phyloP scores from a whole-genome alignment of 2,113 vertebrate genomes.

The Cinclus mexicanus region DNA sequence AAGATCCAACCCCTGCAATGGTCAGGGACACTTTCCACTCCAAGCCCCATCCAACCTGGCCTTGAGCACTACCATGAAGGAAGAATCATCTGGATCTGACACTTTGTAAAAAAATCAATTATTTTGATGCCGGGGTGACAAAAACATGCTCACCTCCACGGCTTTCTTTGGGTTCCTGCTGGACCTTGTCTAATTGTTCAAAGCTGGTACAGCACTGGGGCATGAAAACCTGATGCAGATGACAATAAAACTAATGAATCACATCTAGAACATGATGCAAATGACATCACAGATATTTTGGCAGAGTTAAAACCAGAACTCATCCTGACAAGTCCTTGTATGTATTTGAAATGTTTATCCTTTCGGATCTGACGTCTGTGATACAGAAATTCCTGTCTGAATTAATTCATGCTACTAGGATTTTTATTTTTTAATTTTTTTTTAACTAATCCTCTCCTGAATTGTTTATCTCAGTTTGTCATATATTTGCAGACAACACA shows the following conservation, averaged over 20 bases:
- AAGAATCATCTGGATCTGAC: neutral
- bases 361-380: neutral
- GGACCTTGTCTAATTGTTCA: neutral
- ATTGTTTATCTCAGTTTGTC: neutral
- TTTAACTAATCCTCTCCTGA: neutral
- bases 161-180: neutral
- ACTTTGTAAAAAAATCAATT: neutral
- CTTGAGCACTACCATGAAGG: neutral
- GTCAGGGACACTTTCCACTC: neutral
- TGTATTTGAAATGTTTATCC: neutral
- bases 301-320: neutral
- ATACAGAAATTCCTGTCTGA: neutral
- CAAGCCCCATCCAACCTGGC: neutral
- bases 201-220: neutral
- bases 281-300: neutral
- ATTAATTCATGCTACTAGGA: neutral
- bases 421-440: neutral
- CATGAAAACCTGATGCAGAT: neutral
- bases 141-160: neutral
- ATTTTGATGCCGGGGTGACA: neutral
- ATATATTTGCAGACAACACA: neutral
- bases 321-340: neutral
- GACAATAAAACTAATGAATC: neutral
- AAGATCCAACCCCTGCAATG: neutral
- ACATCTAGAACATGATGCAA: neutral